Percentiles rank a stretch among this genome's conserved stretches.
Conservation (phyloP, 2,888 invertebrate genomes). For the Artemia sp. region DNA sequence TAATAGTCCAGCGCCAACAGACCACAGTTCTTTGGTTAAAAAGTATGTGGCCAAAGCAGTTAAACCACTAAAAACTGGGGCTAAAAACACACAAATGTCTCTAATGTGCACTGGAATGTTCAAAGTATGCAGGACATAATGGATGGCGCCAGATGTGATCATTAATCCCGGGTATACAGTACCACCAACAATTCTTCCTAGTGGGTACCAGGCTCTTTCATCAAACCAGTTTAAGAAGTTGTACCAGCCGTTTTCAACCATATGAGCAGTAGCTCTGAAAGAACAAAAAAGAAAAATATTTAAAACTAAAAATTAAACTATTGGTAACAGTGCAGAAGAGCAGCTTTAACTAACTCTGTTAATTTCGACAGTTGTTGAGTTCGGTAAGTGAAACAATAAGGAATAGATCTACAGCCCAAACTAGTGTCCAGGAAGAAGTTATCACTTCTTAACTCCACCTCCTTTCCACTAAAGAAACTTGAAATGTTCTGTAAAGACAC, state of each 20-base stretch:
- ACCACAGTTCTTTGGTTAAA: constrained; percentile 93
- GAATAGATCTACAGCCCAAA: no score
- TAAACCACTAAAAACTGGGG: constrained; percentile 92
- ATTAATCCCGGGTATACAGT: constrained; percentile 98
- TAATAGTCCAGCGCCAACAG: constrained; percentile 84
- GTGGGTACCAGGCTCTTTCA: constrained; percentile 97
- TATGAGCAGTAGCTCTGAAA: constrained; percentile 92
- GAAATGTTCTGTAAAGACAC: no score
- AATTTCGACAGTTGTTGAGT: no score
- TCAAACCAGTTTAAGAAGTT: constrained; percentile 99
- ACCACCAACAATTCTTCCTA: constrained; percentile 95
- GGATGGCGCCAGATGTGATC: constrained; percentile 95
- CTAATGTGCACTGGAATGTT: constrained; percentile 96
- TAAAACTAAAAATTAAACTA: neutral
- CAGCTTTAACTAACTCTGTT: no score
- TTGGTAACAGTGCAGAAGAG: neutral
- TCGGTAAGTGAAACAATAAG: no score
- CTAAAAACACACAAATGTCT: constrained; percentile 95
- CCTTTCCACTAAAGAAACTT: no score
- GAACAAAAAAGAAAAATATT: constrained; percentile 62
- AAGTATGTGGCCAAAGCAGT: constrained; percentile 95
- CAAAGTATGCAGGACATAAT: constrained; percentile 71
- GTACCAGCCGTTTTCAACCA: constrained; percentile 98
- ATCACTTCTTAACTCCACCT: no score
- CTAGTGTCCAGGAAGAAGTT: no score